Conservation (phyloP, 2,797 vertebrate species). For the Neosilurus mollespiculum region DNA sequence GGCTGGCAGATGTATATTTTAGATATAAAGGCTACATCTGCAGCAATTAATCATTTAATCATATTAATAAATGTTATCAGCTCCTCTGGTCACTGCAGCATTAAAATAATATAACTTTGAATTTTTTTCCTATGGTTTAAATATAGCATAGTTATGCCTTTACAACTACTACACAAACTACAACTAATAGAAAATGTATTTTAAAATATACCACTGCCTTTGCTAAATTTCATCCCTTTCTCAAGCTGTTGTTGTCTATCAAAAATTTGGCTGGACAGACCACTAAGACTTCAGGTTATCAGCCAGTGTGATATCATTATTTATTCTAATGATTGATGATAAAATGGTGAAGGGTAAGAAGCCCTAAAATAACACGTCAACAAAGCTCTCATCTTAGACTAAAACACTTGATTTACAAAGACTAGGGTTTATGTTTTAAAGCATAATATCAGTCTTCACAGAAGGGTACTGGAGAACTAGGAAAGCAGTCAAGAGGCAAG, state of each 20-base stretch:
- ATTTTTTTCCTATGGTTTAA: too few species aligned
- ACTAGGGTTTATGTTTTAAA: background rate
- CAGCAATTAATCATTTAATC: background rate
- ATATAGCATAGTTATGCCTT: background rate
- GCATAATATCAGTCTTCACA: background rate
- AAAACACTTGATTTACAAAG: conserved; percentile 4
- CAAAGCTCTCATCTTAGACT: conserved; percentile 6
- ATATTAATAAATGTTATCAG: background rate
- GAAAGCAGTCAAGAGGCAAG: background rate
- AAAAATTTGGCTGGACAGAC: background rate
- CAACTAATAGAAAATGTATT: too few species aligned
- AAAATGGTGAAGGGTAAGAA: conserved; percentile 14
- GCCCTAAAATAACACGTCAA: conserved; percentile 18
- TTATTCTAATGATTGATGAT: conserved; percentile 36
- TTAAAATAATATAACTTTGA: too few species aligned
- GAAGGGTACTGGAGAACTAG: background rate
- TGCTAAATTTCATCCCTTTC: background rate
- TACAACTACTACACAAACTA: background rate
- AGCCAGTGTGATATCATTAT: conserved; percentile 7
- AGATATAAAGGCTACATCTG: background rate
- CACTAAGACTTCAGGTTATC: background rate
- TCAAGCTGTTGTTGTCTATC: background rate
- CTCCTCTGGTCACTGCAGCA: background rate
- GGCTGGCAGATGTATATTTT: background rate
- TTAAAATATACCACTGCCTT: background rate